Evolutionary conservation across 2,888 invertebrate genomes (phyloP).

Genomic region (Meiosimyza decipiens): DNA sequence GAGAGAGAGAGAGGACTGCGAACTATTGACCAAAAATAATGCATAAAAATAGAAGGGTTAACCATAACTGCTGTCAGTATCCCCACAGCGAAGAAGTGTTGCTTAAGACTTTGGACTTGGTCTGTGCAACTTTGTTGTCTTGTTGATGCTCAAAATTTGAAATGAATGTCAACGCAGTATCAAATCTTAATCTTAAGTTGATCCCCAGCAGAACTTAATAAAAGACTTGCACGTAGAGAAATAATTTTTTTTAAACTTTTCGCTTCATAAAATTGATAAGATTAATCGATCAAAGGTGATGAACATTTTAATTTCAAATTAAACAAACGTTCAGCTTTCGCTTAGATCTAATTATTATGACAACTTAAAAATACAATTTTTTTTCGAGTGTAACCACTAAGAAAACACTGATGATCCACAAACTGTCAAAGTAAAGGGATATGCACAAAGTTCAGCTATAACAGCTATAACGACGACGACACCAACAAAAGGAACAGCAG

Average conservation of each 20-base stretch:
- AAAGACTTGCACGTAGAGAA: too few species aligned
- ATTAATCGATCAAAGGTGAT: too few species aligned
- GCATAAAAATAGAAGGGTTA: neutral
- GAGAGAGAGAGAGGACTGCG: neutral
- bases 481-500: neutral
- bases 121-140: neutral
- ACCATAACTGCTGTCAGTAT: neutral
- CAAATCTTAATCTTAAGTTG: constrained; percentile 27
- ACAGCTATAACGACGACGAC: constrained; percentile 1
- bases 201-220: neutral
- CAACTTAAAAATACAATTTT: too few species aligned
- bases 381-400: too few species aligned
- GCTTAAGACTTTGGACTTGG: neutral
- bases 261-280: too few species aligned
- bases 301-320: too few species aligned
- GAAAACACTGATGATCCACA: constrained; percentile 28
- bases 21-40: too few species aligned
- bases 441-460: constrained; percentile 27
- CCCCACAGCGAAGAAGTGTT: neutral
- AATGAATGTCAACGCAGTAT: constrained; percentile 22
- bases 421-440: constrained; percentile 27
- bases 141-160: constrained; percentile 3
- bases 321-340: too few species aligned
- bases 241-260: too few species aligned
- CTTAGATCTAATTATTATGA: too few species aligned